These are phyloP conservation scores for Opisthocomus hoazin DNA, from an alignment of 2,113 vertebrate genomes.

Conservation along the genomic window DNA sequence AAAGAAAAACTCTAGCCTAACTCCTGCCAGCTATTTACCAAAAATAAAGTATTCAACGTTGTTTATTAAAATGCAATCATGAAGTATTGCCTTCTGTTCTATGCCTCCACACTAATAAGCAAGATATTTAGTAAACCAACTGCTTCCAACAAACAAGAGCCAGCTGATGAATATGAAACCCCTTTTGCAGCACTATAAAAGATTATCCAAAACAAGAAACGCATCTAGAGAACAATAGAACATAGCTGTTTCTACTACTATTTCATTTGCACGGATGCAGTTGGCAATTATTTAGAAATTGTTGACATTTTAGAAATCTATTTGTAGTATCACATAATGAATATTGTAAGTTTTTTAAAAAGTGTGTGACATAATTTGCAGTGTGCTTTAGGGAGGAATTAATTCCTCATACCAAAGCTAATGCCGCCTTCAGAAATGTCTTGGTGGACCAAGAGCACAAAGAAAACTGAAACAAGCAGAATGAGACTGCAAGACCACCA, in stretches of 20 bases:
- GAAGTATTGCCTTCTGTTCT: conserved; percentile 40
- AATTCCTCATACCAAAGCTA: not conserved
- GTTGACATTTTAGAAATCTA: conserved; percentile 26
- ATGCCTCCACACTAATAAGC: conserved; percentile 50
- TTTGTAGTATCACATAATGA: not conserved
- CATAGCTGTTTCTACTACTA: conserved; percentile 23
- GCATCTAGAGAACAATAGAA: conserved; percentile 55
- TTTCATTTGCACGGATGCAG: conserved; percentile 50
- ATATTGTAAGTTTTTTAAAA: not conserved
- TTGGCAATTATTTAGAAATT: conserved; percentile 54
- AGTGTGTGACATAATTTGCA: not conserved
- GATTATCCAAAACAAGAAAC: conserved; percentile 29
- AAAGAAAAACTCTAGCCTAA: not conserved
- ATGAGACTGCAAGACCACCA: not conserved
- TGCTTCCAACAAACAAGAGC: conserved; percentile 37
- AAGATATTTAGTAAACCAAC: conserved; percentile 64
- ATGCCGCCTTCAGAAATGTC: not conserved
- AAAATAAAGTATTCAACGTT: conserved; percentile 59
- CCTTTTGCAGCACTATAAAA: conserved; percentile 43
- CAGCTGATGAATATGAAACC: conserved; percentile 60
- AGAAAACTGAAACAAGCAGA: not conserved
- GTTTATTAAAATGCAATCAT: conserved; percentile 58
- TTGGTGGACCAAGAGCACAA: not conserved
- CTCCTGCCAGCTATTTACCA: not conserved
- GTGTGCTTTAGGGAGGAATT: not conserved